Evolutionary conservation across 2,113 vertebrate genomes (phyloP), one percentile per base, ranked within the genome.

Genomic region (Felis chaus): DNA sequence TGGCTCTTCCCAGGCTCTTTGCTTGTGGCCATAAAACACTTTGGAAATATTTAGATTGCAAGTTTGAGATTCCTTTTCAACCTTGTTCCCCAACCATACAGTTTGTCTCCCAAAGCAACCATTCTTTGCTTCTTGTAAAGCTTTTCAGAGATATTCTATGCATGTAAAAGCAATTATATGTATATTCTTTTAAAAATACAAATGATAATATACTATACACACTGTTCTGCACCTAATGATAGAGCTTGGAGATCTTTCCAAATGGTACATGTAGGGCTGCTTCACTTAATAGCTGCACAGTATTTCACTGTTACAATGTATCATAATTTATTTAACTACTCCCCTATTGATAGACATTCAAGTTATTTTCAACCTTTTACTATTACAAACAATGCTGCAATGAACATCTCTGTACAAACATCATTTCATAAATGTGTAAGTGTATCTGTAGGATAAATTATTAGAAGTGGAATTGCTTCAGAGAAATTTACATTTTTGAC

Each of bases 351-450:
- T 16, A 91, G n/a, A 15, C 53, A 89, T 18, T 84, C 55, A 92
- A 80, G 48, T 84, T 83, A 79, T 93, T 91, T 78, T 92, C 74
- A 95, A 63, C 25, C 39, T 84, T 83, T 95, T 69, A 27, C 61
- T 95, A 39, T 93, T 78, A 81, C 16, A 89, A 89, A 84, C 27
- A 80, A 86, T 73, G 29, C 10, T 84, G 39, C 36, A 94, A 71
- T 45, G 29, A 97, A 12, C 65, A 93, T 9, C 41, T 68, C 3
- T 89, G 29, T 39, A 74, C 33, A 91, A 94, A 65, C 68, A 84
- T 91, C 33, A 80, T 45, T 69, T 92, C 15, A 96, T 3, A 53
- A 41, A 29, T 73, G 29, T 79, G 29, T 65, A n/a, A 71, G 18
- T 71, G 14, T 85, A 73, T 69, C 41, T 81, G 31, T 11, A 71